A percentile compares a stretch with the other conserved stretches of the same genome.
Evolutionary conservation across 2,888 invertebrate genomes (phyloP).

Genomic region (Iphiclides podalirius): DNA sequence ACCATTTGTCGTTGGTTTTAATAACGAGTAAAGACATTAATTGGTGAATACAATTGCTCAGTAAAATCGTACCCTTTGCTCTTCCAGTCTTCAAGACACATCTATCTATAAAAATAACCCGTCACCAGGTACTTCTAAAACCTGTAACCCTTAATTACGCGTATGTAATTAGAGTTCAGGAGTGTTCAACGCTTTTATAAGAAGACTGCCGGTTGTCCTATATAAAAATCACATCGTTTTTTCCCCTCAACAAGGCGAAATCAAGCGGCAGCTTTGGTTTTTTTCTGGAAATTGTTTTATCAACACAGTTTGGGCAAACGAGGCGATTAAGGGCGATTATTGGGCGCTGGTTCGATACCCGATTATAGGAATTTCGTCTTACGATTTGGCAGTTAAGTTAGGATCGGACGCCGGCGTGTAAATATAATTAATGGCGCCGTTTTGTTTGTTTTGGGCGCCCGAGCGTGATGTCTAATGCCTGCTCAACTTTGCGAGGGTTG

Average conservation of each 20-base stretch:
- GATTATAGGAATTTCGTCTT: conserved; percentile 71
- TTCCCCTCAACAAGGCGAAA: conserved; percentile 1
- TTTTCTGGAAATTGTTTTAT: conserved; percentile 37
- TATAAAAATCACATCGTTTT: no score
- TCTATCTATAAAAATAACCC: no score
- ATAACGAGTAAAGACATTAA: no score
- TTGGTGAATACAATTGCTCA: no score
- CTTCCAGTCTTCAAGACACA: no score
- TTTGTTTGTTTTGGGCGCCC: conserved; percentile 48
- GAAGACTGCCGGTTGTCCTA: no score
- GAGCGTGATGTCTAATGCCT: conserved; percentile 11
- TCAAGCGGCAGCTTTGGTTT: conserved; percentile 16
- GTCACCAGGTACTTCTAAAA: no score
- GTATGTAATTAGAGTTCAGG: no score
- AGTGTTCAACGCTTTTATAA: no score
- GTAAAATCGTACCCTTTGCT: no score
- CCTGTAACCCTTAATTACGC: no score
- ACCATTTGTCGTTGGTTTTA: no score
- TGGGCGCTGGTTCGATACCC: conserved; percentile 59
- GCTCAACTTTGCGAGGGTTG: background rate
- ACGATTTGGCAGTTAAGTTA: conserved; percentile 57
- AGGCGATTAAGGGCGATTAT: conserved; percentile 68
- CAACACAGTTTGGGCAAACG: conserved; percentile 53
- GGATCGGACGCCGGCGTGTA: conserved; percentile 55
- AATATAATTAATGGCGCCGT: conserved; percentile 59